Evolutionary conservation across 1,140 invertebrate species (phyloP), one percentile per base, ranked within the genome.

Genomic region (Drosophila sturtevanti): DNA sequence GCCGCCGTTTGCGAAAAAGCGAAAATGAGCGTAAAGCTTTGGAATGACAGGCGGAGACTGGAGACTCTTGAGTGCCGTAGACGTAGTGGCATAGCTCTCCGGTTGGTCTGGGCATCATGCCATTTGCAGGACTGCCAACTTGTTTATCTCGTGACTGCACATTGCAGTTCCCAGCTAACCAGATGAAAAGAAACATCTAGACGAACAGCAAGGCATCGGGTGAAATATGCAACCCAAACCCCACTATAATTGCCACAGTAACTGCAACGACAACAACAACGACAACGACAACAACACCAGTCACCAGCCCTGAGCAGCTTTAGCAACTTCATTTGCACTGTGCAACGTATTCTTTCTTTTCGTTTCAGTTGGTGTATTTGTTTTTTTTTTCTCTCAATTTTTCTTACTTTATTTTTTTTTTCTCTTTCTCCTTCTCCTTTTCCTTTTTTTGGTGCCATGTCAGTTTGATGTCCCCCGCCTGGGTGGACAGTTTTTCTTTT

Each of bases 11-110:
- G 65, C 72, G 72, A 51, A 81, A 81, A 82, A 63, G 82, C 84
- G 82, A 86, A 86, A 82, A 86, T 87, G 82, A 87, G 82, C 84
- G 84, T 76, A 68, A 79, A 87, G 82, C 82, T 76, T 70, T 58
- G 44, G 69, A 87, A 89, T 89, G 84, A 82, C 84, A 82, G 66
- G 71, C 65, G 60, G 68, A 71, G 63, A 35, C 52, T 55, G n/a
- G 24, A 14, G 10, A 16, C 37, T 14, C 16, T 35, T 21, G 12
- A 18, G 0, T 54, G 58, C 16, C 16, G 54, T 10, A 24, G 41
- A 9, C 38, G 62, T 21, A 48, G 60, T 9, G 22, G 27, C 27
- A 37, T 22, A 59, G 37, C 62, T 34, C n/a, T 16, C 21, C 1
- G 18, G 55, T 52, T 52, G 41, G 54, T 22, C 48, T 51, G 52